Base-by-base conservation (phyloP, 1,140 invertebrate genomes). In the Drosophila sulfurigaster region DNA sequence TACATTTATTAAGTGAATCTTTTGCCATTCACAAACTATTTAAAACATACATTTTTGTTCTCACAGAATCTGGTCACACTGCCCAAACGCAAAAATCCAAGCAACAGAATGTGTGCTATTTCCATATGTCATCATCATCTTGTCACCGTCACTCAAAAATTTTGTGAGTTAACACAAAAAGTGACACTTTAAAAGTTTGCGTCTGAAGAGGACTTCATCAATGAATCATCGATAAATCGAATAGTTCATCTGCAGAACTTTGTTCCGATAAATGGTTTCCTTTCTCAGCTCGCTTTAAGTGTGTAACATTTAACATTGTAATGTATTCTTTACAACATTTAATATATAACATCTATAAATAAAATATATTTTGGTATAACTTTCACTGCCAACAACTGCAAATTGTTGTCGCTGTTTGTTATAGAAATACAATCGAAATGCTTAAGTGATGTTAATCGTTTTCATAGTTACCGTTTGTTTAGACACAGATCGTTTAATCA, bases 251-350 rank as follows among this genome's bases (percentile, higher is more conserved):
- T 43, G 38, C n/a, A 13, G 32, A 45, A 59, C 65, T 7, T 25
- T 16, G 0, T 25, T 25, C 20, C 20, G 20, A 25, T 25, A 25
- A 25, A 25, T 25, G 41, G 45, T 38, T 64, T 64, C 46, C 3
- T 41, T 35, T 51, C 13, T 41, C n/a, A 41, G 16, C 35, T 64
- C 49, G 32, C 46, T 63, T 63, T 30, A 49, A 38, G n/a, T 56
- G 52, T 38, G 3, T 30, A 28, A 11, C 16, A 28, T 28, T 49
- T 51, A 51, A 10, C 45, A 10, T 11, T 28, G 30, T 54, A 54
- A 5, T 16, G n/a, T 54, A 54, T 32, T 54, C 13, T 54, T 0
- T 10, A 38, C 8, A 10, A 38, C 2, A 38, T 38, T 2, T 20
- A 4, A 25, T 25, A 25, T 25, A 25, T 25, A 25, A 25, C 20